Percentiles rank a stretch among this genome's conserved stretches.
Conservation (phyloP, 2,113 vertebrate species). For the Gobiocypris rarus region DNA sequence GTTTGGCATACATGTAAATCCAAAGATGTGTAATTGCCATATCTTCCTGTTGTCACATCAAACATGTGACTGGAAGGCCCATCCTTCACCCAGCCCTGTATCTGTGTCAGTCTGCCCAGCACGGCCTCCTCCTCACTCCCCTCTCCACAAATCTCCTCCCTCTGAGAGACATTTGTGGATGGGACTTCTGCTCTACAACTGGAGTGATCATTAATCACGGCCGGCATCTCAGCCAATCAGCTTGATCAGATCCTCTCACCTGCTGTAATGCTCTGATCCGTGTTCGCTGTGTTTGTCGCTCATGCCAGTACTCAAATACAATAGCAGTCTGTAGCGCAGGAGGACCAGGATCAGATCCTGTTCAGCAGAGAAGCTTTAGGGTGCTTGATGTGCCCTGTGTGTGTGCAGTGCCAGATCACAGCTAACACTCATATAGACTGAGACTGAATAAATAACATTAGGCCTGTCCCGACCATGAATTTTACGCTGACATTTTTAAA, state of each 20-base stretch:
- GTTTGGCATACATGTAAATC: background rate
- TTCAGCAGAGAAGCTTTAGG: background rate
- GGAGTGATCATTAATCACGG: slow-evolving; percentile 50
- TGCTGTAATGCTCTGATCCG: slow-evolving; percentile 59
- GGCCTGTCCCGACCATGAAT: background rate
- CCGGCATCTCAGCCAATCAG: slow-evolving; percentile 60
- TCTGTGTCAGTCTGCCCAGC: slow-evolving; percentile 53
- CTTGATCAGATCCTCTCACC: slow-evolving; percentile 57
- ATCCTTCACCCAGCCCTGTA: slow-evolving; percentile 14
- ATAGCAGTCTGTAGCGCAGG: slow-evolving; percentile 33
- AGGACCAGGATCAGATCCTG: background rate
- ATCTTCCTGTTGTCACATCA: background rate
- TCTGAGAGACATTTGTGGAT: slow-evolving; percentile 54
- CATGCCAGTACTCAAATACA: background rate
- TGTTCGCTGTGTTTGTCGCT: slow-evolving; percentile 61
- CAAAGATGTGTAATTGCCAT: background rate
- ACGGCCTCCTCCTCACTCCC: background rate
- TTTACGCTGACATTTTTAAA: background rate
- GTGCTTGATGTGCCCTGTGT: background rate
- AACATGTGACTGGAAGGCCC: background rate
- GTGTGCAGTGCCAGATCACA: background rate
- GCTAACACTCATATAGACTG: background rate
- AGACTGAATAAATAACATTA: background rate
- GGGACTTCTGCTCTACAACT: slow-evolving; percentile 41
- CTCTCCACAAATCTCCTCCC: slow-evolving; percentile 49